Conservation (phyloP, 1,140 invertebrate species). For the Drosophila athabasca region DNA sequence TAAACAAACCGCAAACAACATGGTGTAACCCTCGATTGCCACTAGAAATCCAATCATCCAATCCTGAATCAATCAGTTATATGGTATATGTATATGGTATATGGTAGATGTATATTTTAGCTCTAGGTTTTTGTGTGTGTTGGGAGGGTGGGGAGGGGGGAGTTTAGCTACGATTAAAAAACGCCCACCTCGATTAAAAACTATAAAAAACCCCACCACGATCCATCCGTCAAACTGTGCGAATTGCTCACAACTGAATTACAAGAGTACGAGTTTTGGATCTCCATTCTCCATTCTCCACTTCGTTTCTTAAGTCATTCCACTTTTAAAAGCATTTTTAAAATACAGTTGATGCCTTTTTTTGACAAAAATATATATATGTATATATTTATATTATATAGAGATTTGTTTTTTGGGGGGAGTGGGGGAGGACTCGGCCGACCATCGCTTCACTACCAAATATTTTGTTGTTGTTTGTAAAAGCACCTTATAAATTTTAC, state of each 20-base stretch:
- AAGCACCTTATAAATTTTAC: constrained; percentile 79
- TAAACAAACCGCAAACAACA: constrained; percentile 76
- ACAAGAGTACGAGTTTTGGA: constrained; percentile 41
- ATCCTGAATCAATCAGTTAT: constrained; percentile 23
- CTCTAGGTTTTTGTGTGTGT: constrained; percentile 29
- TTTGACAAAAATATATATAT: constrained; percentile 65
- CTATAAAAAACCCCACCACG: constrained; percentile 62
- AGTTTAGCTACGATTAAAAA: constrained; percentile 44
- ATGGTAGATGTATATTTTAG: constrained; percentile 25
- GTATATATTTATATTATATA: constrained; percentile 26
- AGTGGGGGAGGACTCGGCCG: constrained; percentile 27
- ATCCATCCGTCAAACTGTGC: constrained; percentile 48
- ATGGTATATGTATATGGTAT: background rate
- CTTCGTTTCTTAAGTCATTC: constrained; percentile 41
- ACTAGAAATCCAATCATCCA: constrained; percentile 49
- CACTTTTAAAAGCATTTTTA: constrained; percentile 73
- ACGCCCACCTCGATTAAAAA: constrained; percentile 63
- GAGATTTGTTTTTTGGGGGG: constrained; percentile 4
- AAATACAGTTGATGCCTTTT: constrained; percentile 59
- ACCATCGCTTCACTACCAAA: constrained; percentile 41
- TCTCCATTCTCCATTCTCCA: constrained; percentile 9
- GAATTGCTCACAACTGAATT: constrained; percentile 65
- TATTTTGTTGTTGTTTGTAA: constrained; percentile 57
- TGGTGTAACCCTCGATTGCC: constrained; percentile 62
- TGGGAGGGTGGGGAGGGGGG: background rate